A percentile compares a stretch with the other conserved stretches of the same genome.
Conservation (phyloP, 2,797 vertebrate genomes). For the Tadarida brasiliensis region DNA sequence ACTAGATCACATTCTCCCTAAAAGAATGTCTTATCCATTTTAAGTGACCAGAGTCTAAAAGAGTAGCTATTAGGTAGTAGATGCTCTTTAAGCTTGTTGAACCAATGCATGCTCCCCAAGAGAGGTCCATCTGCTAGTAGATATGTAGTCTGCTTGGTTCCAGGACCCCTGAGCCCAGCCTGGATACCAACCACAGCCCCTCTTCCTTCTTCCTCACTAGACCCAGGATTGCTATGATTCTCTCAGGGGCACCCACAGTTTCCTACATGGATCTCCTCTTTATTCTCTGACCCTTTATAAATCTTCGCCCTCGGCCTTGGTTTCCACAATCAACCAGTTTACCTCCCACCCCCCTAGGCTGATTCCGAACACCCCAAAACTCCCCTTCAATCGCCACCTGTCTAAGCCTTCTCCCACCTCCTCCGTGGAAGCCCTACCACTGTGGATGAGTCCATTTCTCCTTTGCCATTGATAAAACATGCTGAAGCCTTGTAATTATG, state of each 20-base stretch:
- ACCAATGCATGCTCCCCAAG: neutral
- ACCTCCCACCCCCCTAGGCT: neutral
- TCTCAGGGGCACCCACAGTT: neutral
- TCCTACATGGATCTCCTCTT: neutral
- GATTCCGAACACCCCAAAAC: neutral
- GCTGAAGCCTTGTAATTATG: slow-evolving; percentile 58
- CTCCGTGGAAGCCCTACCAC: neutral
- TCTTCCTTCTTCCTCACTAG: neutral
- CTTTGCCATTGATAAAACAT: neutral
- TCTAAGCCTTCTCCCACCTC: neutral
- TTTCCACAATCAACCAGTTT: neutral
- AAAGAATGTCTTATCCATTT: neutral
- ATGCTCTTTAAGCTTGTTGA: neutral
- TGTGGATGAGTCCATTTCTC: neutral
- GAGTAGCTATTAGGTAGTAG: neutral
- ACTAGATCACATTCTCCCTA: neutral
- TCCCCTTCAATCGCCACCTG: accelerated
- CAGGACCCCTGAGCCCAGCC: neutral
- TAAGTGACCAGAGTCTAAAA: neutral
- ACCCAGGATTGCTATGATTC: neutral
- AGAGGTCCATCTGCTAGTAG: neutral
- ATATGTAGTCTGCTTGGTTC: neutral
- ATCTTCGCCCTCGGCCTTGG: neutral
- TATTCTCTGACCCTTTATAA: neutral
- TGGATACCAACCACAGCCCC: neutral